A percentile compares a stretch with the other conserved stretches of the same genome.
Evolutionary conservation across 2,797 vertebrate genomes (phyloP).

Genomic region (Pseudocheirus occidentalis): DNA sequence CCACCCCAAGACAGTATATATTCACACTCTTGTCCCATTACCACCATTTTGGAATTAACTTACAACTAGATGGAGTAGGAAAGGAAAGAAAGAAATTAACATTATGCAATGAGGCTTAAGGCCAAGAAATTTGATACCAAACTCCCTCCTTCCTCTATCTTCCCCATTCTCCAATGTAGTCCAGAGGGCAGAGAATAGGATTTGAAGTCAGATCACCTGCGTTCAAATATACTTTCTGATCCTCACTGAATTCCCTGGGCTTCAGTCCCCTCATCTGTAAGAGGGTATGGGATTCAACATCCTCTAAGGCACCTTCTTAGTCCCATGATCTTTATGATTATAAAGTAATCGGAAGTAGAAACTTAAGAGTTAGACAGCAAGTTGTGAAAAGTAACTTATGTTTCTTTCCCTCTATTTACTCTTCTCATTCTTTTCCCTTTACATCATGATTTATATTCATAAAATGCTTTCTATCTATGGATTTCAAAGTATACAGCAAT

Average conservation of each 20-base stretch:
- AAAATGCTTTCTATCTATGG: not conserved
- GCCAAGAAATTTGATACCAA: not conserved
- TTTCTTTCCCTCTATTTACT: not conserved
- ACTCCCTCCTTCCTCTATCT: not conserved
- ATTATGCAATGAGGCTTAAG: not conserved
- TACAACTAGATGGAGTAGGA: not conserved
- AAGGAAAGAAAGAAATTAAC: not conserved
- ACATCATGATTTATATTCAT: not conserved
- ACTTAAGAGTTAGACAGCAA: not conserved
- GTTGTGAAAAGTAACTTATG: not conserved
- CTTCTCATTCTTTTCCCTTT: slow-evolving; percentile 32
- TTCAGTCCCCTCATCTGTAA: not conserved
- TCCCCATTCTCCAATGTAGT: not conserved
- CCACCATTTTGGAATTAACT: not conserved
- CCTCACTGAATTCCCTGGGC: not conserved
- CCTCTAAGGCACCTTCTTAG: not conserved
- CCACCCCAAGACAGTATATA: not conserved
- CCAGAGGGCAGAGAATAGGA: not conserved
- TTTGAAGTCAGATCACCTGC: not conserved
- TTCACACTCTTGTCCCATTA: not conserved
- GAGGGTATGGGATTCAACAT: not conserved
- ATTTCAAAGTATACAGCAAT: not conserved
- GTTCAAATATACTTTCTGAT: not conserved
- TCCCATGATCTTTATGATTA: not conserved
- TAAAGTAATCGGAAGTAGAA: not conserved